phyloP scores from a whole-genome alignment of 2,888 invertebrate species.

The Standfussiana lucernea region DNA sequence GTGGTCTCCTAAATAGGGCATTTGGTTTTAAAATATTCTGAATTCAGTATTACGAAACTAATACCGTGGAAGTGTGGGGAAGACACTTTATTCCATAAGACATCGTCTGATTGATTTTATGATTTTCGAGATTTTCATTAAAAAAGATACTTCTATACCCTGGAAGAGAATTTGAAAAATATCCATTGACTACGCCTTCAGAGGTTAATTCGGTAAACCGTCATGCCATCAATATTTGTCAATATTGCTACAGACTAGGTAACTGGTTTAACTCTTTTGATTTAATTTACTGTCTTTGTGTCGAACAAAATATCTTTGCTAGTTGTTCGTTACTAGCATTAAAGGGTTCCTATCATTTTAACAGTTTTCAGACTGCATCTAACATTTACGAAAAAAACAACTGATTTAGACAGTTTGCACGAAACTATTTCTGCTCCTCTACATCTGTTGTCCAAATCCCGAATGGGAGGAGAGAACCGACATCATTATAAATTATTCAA shows the following conservation, averaged over 20 bases:
- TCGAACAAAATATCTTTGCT: background rate
- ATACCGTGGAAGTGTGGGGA: background rate
- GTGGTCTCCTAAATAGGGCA: background rate
- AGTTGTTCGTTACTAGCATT: background rate
- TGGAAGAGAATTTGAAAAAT: background rate
- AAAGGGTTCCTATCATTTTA: background rate
- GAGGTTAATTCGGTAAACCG: background rate
- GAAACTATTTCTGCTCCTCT: constrained; percentile 1
- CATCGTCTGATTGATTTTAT: background rate
- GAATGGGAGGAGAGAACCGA: background rate
- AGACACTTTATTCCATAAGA: background rate
- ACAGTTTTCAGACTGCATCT: background rate
- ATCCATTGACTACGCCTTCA: background rate
- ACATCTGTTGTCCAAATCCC: background rate
- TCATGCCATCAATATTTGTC: background rate
- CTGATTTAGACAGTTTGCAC: too few species aligned
- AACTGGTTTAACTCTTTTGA: background rate
- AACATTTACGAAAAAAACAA: background rate
- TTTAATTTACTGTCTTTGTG: background rate
- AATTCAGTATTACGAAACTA: background rate
- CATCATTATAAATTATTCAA: constrained; percentile 42
- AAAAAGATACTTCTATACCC: background rate
- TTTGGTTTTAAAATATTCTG: background rate
- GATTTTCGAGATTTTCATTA: background rate
- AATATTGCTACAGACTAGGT: background rate